These are phyloP conservation scores for Cairina moschata DNA, from an alignment of 2,113 vertebrate species.

Conservation along the genomic window DNA sequence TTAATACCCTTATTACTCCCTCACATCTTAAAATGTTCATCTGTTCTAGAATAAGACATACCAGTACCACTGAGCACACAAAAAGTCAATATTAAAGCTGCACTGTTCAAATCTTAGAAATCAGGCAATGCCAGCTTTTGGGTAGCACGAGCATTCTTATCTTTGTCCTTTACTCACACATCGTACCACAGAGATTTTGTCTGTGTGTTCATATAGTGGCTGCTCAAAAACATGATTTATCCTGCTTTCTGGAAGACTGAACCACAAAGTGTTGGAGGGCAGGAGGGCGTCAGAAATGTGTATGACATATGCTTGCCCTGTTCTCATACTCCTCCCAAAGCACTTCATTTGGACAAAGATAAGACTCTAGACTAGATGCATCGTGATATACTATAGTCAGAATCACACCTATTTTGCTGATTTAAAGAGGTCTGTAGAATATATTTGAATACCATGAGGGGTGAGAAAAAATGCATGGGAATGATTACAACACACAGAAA, in stretches of 20 bases:
- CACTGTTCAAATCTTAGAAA: not conserved
- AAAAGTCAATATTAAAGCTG: not conserved
- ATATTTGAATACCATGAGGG: not conserved
- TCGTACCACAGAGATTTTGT: not conserved
- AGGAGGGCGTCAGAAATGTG: not conserved
- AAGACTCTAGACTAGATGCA: not conserved
- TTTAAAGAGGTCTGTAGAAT: not conserved
- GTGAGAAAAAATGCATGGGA: not conserved
- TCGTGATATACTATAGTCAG: not conserved
- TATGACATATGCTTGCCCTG: not conserved
- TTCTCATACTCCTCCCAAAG: not conserved
- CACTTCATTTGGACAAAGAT: not conserved
- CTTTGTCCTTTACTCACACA: not conserved
- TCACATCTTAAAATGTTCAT: not conserved
- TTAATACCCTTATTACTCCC: not conserved
- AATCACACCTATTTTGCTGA: not conserved
- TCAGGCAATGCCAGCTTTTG: not conserved
- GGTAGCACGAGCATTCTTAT: not conserved
- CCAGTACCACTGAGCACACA: accelerated
- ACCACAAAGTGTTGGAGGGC: not conserved
- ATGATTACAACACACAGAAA: not conserved
- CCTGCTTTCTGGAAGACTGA: not conserved
- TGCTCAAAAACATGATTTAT: not conserved
- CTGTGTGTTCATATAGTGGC: not conserved
- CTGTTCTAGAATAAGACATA: not conserved